A percentile compares a stretch with the other conserved stretches of the same genome.
Conservation (phyloP, 2,888 invertebrate genomes). For the Tipula confusa region DNA sequence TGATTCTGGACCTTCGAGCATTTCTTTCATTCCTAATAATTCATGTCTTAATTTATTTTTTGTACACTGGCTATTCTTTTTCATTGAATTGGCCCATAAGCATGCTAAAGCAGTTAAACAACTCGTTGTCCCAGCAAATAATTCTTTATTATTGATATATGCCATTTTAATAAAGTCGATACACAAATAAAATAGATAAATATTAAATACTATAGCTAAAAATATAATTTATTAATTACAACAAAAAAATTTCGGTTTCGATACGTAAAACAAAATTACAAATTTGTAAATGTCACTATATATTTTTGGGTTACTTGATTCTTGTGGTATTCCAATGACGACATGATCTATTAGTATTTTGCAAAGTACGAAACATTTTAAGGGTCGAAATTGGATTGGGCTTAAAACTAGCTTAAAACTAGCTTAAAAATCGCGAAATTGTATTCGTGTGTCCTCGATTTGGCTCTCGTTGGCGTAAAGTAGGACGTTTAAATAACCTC, state of each 20-base stretch:
- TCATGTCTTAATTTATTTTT: neutral
- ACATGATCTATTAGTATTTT: too few species aligned
- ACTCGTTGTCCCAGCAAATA: neutral
- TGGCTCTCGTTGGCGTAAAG: too few species aligned
- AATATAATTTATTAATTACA: neutral
- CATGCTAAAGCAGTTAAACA: neutral
- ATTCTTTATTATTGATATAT: neutral
- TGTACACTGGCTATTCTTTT: neutral
- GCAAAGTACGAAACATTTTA: too few species aligned
- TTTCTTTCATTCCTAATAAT: neutral
- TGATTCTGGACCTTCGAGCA: neutral
- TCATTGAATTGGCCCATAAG: neutral
- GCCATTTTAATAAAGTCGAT: neutral
- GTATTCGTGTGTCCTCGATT: too few species aligned
- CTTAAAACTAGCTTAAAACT: too few species aligned
- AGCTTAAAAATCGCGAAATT: too few species aligned
- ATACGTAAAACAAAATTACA: neutral
- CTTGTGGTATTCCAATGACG: neutral
- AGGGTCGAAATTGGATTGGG: too few species aligned
- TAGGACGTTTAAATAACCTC: too few species aligned
- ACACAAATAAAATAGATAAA: neutral
- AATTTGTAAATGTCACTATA: neutral
- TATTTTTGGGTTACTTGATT: too few species aligned
- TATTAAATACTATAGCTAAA: neutral
- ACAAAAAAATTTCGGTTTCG: neutral